Evolutionary conservation across 2,113 vertebrate genomes (phyloP).

Genomic region (Castor canadensis): DNA sequence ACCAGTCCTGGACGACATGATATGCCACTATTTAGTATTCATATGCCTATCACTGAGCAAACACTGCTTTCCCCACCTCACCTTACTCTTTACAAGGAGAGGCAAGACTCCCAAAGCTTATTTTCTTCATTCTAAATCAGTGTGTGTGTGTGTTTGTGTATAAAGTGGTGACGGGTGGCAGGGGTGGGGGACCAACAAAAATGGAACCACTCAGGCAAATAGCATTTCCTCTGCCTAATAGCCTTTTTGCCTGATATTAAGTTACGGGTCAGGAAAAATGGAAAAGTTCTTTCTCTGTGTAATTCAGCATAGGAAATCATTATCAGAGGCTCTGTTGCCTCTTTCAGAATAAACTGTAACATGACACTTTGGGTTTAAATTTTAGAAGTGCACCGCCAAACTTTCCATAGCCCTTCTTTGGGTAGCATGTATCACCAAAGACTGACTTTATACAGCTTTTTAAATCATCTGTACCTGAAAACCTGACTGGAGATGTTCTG

Average conservation of each 20-base stretch:
- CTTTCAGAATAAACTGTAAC: slow-evolving; percentile 65
- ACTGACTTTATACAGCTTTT: too few species aligned
- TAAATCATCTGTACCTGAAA: not conserved
- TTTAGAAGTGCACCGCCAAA: slow-evolving; percentile 54
- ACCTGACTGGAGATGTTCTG: not conserved
- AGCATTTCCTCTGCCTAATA: slow-evolving; percentile 7
- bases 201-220: slow-evolving; percentile 30
- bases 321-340: slow-evolving; percentile 52
- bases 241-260: slow-evolving; percentile 42
- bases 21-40: not conserved
- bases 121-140: slow-evolving; percentile 17
- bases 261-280: slow-evolving; percentile 34
- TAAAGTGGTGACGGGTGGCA: not conserved
- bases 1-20: not conserved
- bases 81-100: not conserved
- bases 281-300: slow-evolving; percentile 42
- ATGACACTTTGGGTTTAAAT: slow-evolving; percentile 68
- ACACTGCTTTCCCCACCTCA: not conserved
- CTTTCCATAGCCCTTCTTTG: slow-evolving; percentile 55
- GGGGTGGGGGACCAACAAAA: not conserved
- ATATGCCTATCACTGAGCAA: too few species aligned
- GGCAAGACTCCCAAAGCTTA: not conserved
- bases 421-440: not conserved
- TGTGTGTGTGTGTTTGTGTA: not conserved
- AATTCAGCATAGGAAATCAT: slow-evolving; percentile 58